phyloP scores from a whole-genome alignment of 2,797 vertebrate genomes.

The Danio tinwini region DNA sequence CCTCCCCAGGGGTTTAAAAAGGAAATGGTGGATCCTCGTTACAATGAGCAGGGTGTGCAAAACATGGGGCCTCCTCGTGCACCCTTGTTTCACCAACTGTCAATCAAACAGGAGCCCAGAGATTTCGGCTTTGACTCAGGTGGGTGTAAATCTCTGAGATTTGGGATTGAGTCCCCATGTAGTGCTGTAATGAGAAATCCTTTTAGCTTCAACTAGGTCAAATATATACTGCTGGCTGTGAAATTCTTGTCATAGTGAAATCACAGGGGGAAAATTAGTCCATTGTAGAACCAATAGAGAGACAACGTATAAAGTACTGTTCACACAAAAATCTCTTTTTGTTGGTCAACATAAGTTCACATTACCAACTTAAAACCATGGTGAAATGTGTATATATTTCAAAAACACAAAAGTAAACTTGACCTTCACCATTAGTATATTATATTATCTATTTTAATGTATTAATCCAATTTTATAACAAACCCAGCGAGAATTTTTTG shows the following conservation, averaged over 20 bases:
- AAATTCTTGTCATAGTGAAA: not conserved
- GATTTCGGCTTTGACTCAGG: slow-evolving; percentile 92
- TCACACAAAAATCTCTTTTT: not conserved
- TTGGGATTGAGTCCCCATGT: not conserved
- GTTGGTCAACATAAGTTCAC: not conserved
- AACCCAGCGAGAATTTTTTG: too few species aligned
- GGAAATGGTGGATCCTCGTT: slow-evolving; percentile 88
- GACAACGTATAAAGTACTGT: not conserved
- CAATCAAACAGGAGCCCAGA: slow-evolving; percentile 92
- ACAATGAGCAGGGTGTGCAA: slow-evolving; percentile 76
- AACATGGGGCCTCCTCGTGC: slow-evolving; percentile 71
- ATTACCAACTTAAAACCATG: not conserved
- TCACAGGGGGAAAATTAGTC: not conserved
- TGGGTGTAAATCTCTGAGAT: slow-evolving; percentile 60
- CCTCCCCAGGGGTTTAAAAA: slow-evolving; percentile 87
- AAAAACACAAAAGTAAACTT: too few species aligned
- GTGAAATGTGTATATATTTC: not conserved
- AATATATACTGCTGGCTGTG: slow-evolving; percentile 63
- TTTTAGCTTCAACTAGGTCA: slow-evolving; percentile 71
- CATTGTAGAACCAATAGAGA: not conserved
- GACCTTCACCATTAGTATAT: too few species aligned
- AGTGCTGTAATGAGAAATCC: slow-evolving; percentile 69
- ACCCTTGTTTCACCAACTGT: slow-evolving; percentile 81
- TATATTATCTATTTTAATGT: too few species aligned
- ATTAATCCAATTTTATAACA: too few species aligned